Evolutionary conservation across 2,888 invertebrate genomes (phyloP), one percentile per base, ranked within the genome.

Genomic region (Venusia cambrica): DNA sequence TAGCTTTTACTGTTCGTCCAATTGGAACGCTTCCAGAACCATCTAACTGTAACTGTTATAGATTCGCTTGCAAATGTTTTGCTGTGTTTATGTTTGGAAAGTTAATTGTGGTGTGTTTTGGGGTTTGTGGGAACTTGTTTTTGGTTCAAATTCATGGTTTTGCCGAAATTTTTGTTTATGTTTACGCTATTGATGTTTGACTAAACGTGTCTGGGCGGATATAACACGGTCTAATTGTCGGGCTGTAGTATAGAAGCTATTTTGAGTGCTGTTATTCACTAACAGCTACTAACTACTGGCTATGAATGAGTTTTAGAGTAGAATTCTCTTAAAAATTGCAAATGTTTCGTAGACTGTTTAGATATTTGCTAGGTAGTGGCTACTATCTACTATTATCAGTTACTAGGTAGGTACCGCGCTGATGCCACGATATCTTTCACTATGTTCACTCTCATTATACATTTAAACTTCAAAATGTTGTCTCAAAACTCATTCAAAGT

Each of bases 251-350:
- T 47, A 47, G 50, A 51, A 62, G 54, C 54, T 59, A 67, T 67
- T 73, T 58, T 58, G 80, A 71, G 79, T 85, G 83, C 80, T 87
- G 84, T 85, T 85, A 81, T 73, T 61, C 64, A 84, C 83, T 87
- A 87, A 85, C 85, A 78, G 84, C 81, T 87, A 88, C 88, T 88
- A 88, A 88, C 87, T 51, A 35, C 48, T 35, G 73, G 79, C 79
- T 87, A 78, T 87, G 77, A 79, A 87, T 53, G 83, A 68, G 67
- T 66, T 66, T 59, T 30, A 5, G 9, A 28, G 27, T 5, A 13
- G 15, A 1, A 21, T 29, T 16, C n/a, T 26, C 2, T 3, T 10
- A 18, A 3, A 35, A 22, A 13, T 13, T n/a, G n/a, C n/a, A n/a
- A n/a, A n/a, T n/a, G n/a, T n/a, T n/a, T n/a, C n/a, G n/a, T n/a